Base-by-base conservation (phyloP, 2,888 invertebrate species). In the Pterostichus madidus region DNA sequence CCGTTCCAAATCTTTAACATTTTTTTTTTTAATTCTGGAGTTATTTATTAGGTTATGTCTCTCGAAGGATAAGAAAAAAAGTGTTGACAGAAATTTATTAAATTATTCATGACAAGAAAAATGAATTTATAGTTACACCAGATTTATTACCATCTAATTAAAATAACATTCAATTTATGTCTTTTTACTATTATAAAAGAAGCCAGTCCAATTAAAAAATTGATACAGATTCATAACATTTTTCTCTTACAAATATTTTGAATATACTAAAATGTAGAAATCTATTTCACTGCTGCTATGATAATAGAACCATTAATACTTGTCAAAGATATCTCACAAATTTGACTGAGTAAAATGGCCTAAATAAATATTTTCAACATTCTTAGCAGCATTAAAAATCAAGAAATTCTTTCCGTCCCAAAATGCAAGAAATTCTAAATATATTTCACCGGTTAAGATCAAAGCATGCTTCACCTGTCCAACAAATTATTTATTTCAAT, bases 1-100 rank as follows among this genome's bases (percentile, higher is more conserved):
- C 39, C 39, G 1, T 39, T 39, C 39, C 1, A 39, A 39, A 39
- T 39, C 39, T 39, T n/a, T 7, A 49, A 49, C 49, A 2, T 2
- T n/a, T 49, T 49, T 49, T 49, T 49, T 49, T 3, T n/a, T 5
- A n/a, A 2, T 49, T 5, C 1, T 8, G 39, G 39, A 49, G 49
- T 49, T 49, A 49, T 49, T 13, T 6, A 35, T 64, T 64, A 64
- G 11, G 11, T 64, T 64, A 13, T 64, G n/a, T 31, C 24, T 59
- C 64, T 24, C 13, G 35, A 32, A 64, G n/a, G 64, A 64, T 64
- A 64, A 5, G 49, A 8, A 59, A 71, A 71, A 71, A 71, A 71
- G 44, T 71, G 71, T 71, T 71, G 71, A 71, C 71, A 71, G 71
- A 71, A 15, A 68, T 68, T 68, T 68, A 68, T 68, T 39, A 68